Base-by-base conservation (phyloP, 2,888 invertebrate genomes). In the Hirtodrosophila cameraria region DNA sequence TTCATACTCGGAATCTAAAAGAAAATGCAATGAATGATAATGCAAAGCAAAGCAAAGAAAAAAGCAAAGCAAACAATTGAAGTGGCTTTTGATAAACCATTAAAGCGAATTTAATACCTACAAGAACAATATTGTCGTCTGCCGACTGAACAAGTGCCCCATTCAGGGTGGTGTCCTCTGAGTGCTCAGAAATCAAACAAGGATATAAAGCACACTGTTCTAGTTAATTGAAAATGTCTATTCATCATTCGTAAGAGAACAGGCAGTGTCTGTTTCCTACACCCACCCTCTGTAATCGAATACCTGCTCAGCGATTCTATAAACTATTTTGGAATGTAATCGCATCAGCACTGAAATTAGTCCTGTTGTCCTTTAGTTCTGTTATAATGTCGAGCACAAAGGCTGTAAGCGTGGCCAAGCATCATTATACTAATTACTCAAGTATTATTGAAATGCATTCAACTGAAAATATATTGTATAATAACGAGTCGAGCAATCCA, bases 41-140 rank as follows among this genome's bases (percentile, higher is more conserved):
- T 59, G 58, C 35, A 59, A 60, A 73, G 59, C 61, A 63, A 54
- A 43, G 53, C 53, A 88, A 87, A 88, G 85, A 87, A 76, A n/a
- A n/a, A n/a, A 23, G 41, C 46, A 62, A 49, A 43, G 53, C 53
- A 88, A 87, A 88, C 86, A 87, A 76, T 81, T 81, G 83, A 88
- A 89, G 89, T 89, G 88, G 74, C 73, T 83, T 86, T 87, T 87
- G 88, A 88, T 87, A 84, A 88, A 86, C 88, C 87, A 89, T 88
- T 87, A 88, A 88, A 89, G 73, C 54, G 70, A 86, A 78, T 54
- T 75, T 54, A 82, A 81, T 70, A 75, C 72, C 54, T 7, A 33
- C 54, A 55, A 52, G 36, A 55, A 25, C 53, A 64, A 62, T 45
- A 70, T 38, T 52, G 27, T 15, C 33, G 6, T 5, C 13, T 28